phyloP scores from a whole-genome alignment of 1,140 invertebrate genomes.

The Aphidius gifuensis region DNA sequence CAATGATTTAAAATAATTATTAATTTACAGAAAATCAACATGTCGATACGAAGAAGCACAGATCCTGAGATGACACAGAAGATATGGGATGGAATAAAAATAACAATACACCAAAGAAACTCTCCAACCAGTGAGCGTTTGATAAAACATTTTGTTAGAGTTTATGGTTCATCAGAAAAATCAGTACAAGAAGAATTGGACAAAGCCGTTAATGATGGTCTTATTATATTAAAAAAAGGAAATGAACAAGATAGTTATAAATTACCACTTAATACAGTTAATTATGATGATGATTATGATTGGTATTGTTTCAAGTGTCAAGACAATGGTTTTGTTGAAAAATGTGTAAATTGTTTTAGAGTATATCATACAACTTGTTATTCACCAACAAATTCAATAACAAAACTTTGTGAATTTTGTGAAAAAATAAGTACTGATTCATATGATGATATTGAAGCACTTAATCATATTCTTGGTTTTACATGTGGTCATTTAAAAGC shows the following conservation, averaged over 20 bases:
- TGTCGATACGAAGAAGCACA: constrained; percentile 44
- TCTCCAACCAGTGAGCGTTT: constrained; percentile 46
- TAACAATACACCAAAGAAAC: constrained; percentile 46
- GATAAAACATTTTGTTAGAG: constrained; percentile 43
- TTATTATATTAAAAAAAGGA: constrained; percentile 46
- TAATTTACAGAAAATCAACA: constrained; percentile 23
- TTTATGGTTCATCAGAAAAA: constrained; percentile 43
- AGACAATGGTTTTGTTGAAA: constrained; percentile 41
- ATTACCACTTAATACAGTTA: constrained; percentile 28
- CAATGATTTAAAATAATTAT: neutral
- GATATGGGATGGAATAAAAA: constrained; percentile 50
- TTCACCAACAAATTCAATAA: constrained; percentile 29
- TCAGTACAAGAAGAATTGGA: constrained; percentile 44
- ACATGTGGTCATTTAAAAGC: constrained; percentile 50
- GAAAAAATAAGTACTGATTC: constrained; percentile 44
- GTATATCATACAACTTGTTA: constrained; percentile 46
- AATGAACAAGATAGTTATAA: constrained; percentile 45
- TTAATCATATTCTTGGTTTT: constrained; percentile 47
- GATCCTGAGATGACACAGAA: constrained; percentile 44
- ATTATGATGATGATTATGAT: constrained; percentile 34
- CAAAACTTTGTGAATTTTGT: constrained; percentile 43
- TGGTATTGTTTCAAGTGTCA: constrained; percentile 51
- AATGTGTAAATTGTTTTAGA: constrained; percentile 45
- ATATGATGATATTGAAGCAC: constrained; percentile 36
- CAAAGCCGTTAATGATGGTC: constrained; percentile 42